Evolutionary conservation across 2,888 invertebrate genomes (phyloP).

Genomic region (Eupithecia centaureata): DNA sequence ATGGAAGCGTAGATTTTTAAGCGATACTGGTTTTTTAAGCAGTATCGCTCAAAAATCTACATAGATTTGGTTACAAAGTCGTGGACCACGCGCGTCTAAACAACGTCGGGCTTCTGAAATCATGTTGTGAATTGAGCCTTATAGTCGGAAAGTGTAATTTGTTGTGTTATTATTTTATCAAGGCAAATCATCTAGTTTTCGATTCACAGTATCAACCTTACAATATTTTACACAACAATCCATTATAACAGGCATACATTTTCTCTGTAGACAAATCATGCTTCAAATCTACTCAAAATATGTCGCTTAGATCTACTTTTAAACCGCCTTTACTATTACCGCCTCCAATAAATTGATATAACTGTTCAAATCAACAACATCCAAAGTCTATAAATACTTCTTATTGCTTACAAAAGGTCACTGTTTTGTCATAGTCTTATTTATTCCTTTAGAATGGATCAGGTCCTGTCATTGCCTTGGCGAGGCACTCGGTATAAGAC

Average conservation of each 20-base stretch:
- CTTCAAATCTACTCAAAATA: conserved; percentile 27
- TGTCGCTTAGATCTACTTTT: conserved; percentile 16
- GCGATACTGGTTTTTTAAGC: no score
- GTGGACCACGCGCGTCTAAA: no score
- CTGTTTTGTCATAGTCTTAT: conserved; percentile 11
- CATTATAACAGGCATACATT: conserved; percentile 40
- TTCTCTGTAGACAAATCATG: conserved; percentile 29
- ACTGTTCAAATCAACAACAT: conserved; percentile 24
- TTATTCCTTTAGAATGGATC: conserved; percentile 8
- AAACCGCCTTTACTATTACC: conserved; percentile 15
- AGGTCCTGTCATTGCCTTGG: not conserved
- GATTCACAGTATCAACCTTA: conserved; percentile 63
- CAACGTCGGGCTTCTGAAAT: no score
- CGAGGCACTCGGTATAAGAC: not conserved
- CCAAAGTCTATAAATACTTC: conserved; percentile 15
- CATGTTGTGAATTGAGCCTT: no score
- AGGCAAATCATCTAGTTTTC: conserved; percentile 16
- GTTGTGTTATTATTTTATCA: not conserved
- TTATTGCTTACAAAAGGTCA: conserved; percentile 8
- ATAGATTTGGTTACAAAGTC: no score
- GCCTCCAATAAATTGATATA: conserved; percentile 15
- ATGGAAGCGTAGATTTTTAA: no score
- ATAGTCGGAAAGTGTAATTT: conserved; percentile 6
- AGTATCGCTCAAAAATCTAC: no score
- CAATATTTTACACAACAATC: conserved; percentile 66